A percentile compares a stretch with the other conserved stretches of the same genome.
Conservation (phyloP, 2,113 vertebrate species). For the Tragelaphus strepsiceros region DNA sequence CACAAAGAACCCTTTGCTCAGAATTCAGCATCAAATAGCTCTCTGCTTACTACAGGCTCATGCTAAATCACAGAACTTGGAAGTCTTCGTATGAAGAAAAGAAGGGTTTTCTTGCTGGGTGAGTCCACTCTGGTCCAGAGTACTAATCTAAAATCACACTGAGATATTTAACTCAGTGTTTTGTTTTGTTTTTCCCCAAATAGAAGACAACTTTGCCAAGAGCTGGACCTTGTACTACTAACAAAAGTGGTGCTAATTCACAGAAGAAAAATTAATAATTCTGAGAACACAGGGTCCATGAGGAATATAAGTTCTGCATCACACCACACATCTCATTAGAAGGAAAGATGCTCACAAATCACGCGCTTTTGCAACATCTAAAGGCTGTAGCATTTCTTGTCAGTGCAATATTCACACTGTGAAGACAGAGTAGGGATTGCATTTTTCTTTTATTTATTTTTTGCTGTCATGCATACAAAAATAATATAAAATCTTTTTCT, state of each 20-base stretch:
- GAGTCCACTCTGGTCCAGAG: background rate
- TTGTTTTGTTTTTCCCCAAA: background rate
- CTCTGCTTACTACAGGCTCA: slow-evolving; percentile 60
- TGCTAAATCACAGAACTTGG: slow-evolving; percentile 57
- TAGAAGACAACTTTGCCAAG: slow-evolving; percentile 6
- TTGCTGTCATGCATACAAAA: background rate
- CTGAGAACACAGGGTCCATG: slow-evolving; percentile 48
- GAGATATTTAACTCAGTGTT: slow-evolving; percentile 52
- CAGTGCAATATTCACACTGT: background rate
- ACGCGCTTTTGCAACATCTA: slow-evolving; percentile 65
- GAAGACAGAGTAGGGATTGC: background rate
- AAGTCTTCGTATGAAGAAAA: slow-evolving; percentile 54
- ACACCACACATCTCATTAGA: slow-evolving; percentile 80
- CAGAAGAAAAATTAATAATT: slow-evolving; percentile 79
- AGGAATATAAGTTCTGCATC: slow-evolving; percentile 80
- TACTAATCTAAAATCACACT: background rate
- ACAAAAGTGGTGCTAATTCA: slow-evolving; percentile 76
- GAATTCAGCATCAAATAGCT: slow-evolving; percentile 84
- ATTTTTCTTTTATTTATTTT: background rate
- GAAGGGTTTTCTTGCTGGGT: slow-evolving; percentile 30
- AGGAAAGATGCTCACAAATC: slow-evolving; percentile 78
- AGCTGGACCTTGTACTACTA: slow-evolving; percentile 32
- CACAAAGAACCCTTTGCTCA: slow-evolving; percentile 85
- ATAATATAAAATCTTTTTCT: background rate
- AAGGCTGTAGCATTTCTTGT: slow-evolving; percentile 69